Evolutionary conservation across 37 sponge, comb jelly and placozoan species (phyloP).

Genomic region (Geodia barretti): DNA sequence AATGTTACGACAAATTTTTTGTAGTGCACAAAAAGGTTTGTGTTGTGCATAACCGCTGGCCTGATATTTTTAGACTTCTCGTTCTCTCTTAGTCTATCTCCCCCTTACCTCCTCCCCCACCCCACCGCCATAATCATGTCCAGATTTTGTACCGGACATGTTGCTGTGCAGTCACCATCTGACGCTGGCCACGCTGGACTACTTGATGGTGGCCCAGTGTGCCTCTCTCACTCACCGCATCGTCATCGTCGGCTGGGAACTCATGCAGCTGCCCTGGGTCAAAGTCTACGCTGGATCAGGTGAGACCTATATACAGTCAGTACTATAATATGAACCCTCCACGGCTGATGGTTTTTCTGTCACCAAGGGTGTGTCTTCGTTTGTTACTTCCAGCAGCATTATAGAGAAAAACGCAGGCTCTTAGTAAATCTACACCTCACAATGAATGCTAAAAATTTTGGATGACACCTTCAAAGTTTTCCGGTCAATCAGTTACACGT

Average conservation of each 20-base stretch:
- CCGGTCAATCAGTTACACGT: no score
- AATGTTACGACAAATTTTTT: not conserved
- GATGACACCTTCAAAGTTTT: no score
- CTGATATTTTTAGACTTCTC: no score
- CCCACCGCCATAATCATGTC: not conserved
- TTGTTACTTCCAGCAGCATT: no score
- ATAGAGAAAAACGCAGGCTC: no score
- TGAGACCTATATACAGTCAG: no score
- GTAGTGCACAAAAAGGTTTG: not conserved
- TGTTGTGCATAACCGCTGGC: no score
- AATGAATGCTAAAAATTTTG: no score
- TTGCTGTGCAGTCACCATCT: constrained; percentile 57
- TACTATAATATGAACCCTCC: no score
- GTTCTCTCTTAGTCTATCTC: not conserved
- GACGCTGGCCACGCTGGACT: constrained; percentile 68
- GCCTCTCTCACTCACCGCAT: constrained; percentile 77
- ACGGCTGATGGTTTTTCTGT: not conserved
- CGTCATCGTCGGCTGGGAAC: constrained; percentile 62
- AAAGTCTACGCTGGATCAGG: constrained; percentile 19
- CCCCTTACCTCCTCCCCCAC: not conserved
- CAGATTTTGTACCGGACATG: constrained; percentile 71
- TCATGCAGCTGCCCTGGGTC: constrained; percentile 80
- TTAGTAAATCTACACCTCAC: no score
- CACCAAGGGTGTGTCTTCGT: not conserved
- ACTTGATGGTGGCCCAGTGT: constrained; percentile 83